Conservation (phyloP, 2,113 vertebrate species). For the Sceloporus undulatus region DNA sequence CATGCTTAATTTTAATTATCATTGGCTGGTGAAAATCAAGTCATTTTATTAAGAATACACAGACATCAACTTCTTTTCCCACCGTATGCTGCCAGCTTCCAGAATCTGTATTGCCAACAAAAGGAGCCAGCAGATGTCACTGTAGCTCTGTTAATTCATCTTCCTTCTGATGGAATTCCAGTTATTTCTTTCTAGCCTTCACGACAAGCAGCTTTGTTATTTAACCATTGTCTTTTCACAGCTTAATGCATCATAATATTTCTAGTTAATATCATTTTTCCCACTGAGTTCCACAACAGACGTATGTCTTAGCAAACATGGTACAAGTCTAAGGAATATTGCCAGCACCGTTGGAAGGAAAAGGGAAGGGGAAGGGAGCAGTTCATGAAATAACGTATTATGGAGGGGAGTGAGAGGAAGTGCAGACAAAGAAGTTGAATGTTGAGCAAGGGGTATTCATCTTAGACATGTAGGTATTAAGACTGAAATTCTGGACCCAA, state of each 20-base stretch:
- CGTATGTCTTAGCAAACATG: constrained; percentile 65
- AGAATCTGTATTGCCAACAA: constrained; percentile 45
- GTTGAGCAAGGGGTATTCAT: constrained; percentile 6
- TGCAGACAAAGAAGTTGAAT: constrained; percentile 63
- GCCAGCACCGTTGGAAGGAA: not conserved
- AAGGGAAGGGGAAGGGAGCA: not conserved
- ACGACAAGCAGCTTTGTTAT: constrained; percentile 68
- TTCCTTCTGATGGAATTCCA: constrained; percentile 74
- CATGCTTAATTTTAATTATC: constrained; percentile 4
- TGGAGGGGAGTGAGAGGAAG: constrained; percentile 49
- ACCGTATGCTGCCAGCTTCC: not conserved
- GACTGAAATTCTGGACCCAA: not conserved
- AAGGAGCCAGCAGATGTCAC: constrained; percentile 84
- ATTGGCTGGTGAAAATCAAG: constrained; percentile 20
- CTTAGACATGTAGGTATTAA: constrained; percentile 8
- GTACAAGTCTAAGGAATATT: constrained; percentile 40
- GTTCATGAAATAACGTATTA: constrained; percentile 47
- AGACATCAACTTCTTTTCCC: constrained; percentile 46
- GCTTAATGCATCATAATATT: constrained; percentile 78
- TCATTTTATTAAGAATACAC: constrained; percentile 57
- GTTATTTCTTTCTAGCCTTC: constrained; percentile 68
- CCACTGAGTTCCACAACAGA: constrained; percentile 63
- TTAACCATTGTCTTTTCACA: constrained; percentile 79
- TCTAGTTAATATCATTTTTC: constrained; percentile 70
- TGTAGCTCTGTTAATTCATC: constrained; percentile 83